Evolutionary conservation across 2,797 vertebrate species (phyloP).

Genomic region (Nasua narica): DNA sequence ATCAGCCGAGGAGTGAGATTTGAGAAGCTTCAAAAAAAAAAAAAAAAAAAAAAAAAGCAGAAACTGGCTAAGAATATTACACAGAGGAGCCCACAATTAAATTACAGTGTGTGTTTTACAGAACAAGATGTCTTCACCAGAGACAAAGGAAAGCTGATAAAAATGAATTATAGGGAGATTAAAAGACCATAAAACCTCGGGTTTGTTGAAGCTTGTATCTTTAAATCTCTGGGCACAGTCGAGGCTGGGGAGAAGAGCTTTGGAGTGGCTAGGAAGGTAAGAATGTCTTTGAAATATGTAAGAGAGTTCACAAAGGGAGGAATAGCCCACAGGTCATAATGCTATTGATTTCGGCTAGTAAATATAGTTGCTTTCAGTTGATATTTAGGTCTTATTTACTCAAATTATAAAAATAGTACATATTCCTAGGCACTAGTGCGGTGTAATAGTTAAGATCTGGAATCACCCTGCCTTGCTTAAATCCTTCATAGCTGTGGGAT

Average conservation of each 20-base stretch:
- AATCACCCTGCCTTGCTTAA: not conserved
- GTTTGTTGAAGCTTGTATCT: not conserved
- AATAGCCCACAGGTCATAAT: not conserved
- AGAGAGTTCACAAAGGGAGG: not conserved
- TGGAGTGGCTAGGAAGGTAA: not conserved
- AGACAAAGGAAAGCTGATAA: constrained; percentile 56
- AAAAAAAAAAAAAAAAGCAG: constrained; percentile 22
- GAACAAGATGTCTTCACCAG: constrained; percentile 3
- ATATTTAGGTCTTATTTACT: constrained; percentile 17
- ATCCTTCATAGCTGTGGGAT: not conserved
- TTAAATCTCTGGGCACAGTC: not conserved
- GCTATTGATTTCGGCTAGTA: not conserved
- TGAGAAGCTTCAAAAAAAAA: not conserved
- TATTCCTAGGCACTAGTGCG: not conserved
- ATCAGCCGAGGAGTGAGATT: constrained; percentile 11
- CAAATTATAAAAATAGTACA: not conserved
- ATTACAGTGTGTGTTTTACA: constrained; percentile 25
- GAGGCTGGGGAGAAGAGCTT: not conserved
- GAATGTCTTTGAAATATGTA: not conserved
- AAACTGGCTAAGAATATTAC: not conserved
- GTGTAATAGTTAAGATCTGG: not conserved
- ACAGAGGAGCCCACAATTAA: constrained; percentile 14
- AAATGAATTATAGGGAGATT: constrained; percentile 48
- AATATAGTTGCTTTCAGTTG: not conserved
- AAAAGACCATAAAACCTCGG: not conserved